phyloP scores from a whole-genome alignment of 1,140 invertebrate species.

The Drosophila biarmipes region DNA sequence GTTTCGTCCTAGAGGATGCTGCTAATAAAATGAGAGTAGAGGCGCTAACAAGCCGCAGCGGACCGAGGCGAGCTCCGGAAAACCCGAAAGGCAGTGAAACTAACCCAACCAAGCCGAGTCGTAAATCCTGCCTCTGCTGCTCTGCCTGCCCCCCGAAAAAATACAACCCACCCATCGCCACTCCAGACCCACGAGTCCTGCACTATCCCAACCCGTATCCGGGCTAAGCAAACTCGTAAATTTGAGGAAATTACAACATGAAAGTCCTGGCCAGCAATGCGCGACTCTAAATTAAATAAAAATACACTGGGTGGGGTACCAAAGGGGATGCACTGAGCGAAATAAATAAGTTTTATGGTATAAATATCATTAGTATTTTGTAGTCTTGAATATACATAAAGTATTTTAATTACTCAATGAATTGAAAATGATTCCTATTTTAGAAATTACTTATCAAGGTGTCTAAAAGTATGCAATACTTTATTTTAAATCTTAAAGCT shows the following conservation, averaged over 20 bases:
- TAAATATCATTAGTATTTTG: too few relatives aligned
- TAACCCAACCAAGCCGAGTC: slow-evolving; percentile 57
- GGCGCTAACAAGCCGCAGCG: slow-evolving; percentile 67
- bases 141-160: slow-evolving; percentile 14
- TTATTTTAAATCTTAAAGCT: too few relatives aligned
- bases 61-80: slow-evolving; percentile 24
- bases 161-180: slow-evolving; percentile 10
- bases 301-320: slow-evolving; percentile 35
- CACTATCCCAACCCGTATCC: slow-evolving; percentile 30
- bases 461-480: too few relatives aligned
- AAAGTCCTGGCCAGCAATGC: slow-evolving; percentile 57
- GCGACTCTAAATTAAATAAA: slow-evolving; percentile 80
- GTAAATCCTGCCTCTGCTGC: slow-evolving; percentile 66
- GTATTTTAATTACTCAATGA: too few relatives aligned
- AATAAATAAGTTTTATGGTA: not conserved
- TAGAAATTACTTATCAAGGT: too few relatives aligned
- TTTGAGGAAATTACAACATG: slow-evolving; percentile 79
- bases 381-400: too few relatives aligned
- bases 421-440: too few relatives aligned
- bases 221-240: slow-evolving; percentile 74
- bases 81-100: slow-evolving; percentile 38
- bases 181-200: not conserved
- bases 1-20: slow-evolving; percentile 28
- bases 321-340: slow-evolving; percentile 5
- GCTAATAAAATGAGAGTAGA: slow-evolving; percentile 72